These are phyloP conservation scores for Ennomos erosarius DNA, from an alignment of 2,888 invertebrate species.

Conservation along the genomic window DNA sequence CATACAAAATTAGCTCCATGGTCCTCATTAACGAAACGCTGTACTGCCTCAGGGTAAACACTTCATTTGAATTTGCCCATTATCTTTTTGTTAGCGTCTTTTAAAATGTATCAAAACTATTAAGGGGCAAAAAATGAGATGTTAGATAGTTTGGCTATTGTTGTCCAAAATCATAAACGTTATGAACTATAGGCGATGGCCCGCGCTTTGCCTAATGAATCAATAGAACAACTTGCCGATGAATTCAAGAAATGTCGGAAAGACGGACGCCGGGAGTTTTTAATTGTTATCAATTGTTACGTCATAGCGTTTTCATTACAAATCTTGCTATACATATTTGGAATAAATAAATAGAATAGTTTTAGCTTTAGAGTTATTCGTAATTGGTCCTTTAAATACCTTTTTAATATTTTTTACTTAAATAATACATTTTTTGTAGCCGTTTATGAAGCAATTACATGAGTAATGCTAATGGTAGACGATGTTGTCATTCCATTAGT, in stretches of 20 bases:
- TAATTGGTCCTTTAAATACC: not conserved
- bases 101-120: constrained; percentile 32
- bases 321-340: too few relatives aligned
- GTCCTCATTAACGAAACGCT: constrained; percentile 54
- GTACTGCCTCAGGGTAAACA: constrained; percentile 59
- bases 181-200: not conserved
- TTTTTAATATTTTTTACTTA: not conserved
- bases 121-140: constrained; percentile 26
- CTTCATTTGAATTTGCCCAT: constrained; percentile 53
- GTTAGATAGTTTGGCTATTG: constrained; percentile 22
- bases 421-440: not conserved
- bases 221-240: too few relatives aligned
- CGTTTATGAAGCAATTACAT: not conserved
- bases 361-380: not conserved
- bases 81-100: constrained; percentile 49
- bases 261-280: too few relatives aligned
- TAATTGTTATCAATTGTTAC: too few relatives aligned
- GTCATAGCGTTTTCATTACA: too few relatives aligned
- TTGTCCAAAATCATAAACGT: constrained; percentile 12
- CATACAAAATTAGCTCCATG: constrained; percentile 50
- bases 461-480: constrained; percentile 1
- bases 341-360: too few relatives aligned
- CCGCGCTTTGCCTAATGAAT: too few relatives aligned
- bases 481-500: constrained; percentile 4
- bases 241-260: too few relatives aligned